Base-by-base conservation (phyloP, 2,888 invertebrate genomes). In the Seira musarum region DNA sequence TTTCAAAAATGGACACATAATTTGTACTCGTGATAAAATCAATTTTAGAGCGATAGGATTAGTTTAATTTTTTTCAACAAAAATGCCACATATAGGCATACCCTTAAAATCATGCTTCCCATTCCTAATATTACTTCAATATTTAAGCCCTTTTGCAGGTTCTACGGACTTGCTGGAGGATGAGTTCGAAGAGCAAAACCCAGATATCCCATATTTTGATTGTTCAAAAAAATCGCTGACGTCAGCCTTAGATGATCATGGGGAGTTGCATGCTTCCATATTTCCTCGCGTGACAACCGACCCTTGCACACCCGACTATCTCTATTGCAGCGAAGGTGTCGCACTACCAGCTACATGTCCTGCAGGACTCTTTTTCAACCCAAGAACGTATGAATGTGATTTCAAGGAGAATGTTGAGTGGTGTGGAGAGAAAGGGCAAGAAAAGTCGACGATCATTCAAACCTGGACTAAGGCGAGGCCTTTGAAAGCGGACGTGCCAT, bases 331-430 rank as follows among this genome's bases (percentile, higher is more conserved):
- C 13, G 61, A 66, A 1, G 57, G 60, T 1, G 40, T 64, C 6
- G 61, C 57, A 1, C 65, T 71, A 8, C 17, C 35, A 8, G 53
- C 24, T 6, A 67, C 35, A 3, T 79, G 78, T 67, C 78, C 78
- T 0, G n/a, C n/a, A 8, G 67, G 63, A n/a, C 61, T 79, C 40
- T 72, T 35, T 67, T 79, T 72, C 46, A 79, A 72, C 35, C 72
- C 66, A 2, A 5, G 5, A 13, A 60, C 19, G 3, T 22, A 67
- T 22, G 67, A 79, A 13, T 79, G 78, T 35, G 78, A 79, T 46
- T 61, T 61, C 22, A 6, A 17, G 19, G 19, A 46, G 3, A 60
- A 66, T 24, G 65, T 79, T 15, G 60, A 57, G 1, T 66, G 64
- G 5, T 79, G 78, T 35, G 30, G 30, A 8, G 30, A 2, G 8